Evolutionary conservation across 2,888 invertebrate species (phyloP).

Genomic region (Gnatocerus cornutus): DNA sequence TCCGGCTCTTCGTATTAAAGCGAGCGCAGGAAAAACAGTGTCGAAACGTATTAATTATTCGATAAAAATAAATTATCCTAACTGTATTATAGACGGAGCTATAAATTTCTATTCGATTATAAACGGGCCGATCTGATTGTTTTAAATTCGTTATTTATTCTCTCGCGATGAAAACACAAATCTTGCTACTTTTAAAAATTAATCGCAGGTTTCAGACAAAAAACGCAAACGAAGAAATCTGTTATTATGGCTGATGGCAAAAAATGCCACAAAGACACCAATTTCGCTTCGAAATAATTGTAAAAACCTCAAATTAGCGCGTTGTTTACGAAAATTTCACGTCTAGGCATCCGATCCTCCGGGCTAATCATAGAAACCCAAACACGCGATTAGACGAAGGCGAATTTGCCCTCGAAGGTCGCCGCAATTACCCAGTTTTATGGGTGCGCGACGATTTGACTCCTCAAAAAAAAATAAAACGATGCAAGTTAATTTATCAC

Average conservation of each 20-base stretch:
- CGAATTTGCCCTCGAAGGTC: constrained; percentile 10
- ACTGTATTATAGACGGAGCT: constrained; percentile 27
- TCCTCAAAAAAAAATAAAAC: constrained; percentile 17
- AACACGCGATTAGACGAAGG: constrained; percentile 40
- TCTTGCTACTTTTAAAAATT: no score
- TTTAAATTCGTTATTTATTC: constrained; percentile 40
- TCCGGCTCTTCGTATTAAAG: constrained; percentile 21
- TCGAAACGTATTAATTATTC: constrained; percentile 49
- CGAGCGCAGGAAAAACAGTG: constrained; percentile 40
- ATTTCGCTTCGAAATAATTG: constrained; percentile 46
- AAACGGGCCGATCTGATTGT: constrained; percentile 29
- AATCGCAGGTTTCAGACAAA: constrained; percentile 42
- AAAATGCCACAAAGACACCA: constrained; percentile 48
- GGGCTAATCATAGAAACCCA: constrained; percentile 39
- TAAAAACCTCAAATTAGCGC: constrained; percentile 42
- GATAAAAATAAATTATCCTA: constrained; percentile 47
- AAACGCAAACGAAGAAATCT: constrained; percentile 41
- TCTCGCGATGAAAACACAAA: constrained; percentile 22
- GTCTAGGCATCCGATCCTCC: constrained; percentile 30
- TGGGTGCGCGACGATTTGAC: constrained; percentile 8
- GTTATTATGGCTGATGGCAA: constrained; percentile 44
- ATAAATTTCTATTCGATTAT: constrained; percentile 47
- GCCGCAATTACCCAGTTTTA: constrained; percentile 13
- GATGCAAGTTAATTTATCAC: constrained; percentile 29
- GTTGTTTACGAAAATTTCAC: constrained; percentile 47